Conservation (phyloP, 2,888 invertebrate species). For the Erebia aethiops region DNA sequence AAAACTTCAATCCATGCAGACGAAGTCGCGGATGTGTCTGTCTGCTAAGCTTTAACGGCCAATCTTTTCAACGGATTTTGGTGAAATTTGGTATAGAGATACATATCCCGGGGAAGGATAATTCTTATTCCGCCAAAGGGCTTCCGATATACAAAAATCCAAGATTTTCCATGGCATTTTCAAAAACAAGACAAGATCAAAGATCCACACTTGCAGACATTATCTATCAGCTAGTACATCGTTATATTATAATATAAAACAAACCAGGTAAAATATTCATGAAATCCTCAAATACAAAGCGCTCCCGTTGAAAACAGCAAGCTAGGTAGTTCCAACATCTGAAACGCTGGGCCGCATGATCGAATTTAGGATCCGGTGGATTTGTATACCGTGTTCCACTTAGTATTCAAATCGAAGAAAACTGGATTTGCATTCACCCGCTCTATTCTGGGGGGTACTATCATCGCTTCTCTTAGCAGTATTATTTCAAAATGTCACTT, state of each 20-base stretch:
- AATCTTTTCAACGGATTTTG: no score
- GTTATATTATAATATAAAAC: background rate
- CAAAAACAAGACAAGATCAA: no score
- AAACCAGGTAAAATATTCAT: background rate
- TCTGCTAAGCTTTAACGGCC: no score
- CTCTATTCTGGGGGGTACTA: background rate
- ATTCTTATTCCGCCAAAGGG: no score
- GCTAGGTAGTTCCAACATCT: constrained; percentile 11
- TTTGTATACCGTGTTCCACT: constrained; percentile 21
- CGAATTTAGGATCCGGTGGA: constrained; percentile 11
- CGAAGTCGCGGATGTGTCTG: background rate
- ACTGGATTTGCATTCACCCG: constrained; percentile 13
- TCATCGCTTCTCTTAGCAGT: no score
- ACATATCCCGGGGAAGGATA: no score
- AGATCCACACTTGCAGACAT: no score
- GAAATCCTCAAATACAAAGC: background rate
- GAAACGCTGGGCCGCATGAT: constrained; percentile 10
- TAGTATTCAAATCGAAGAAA: constrained; percentile 28
- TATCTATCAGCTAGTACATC: background rate
- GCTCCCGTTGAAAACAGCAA: background rate
- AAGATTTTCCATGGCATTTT: no score
- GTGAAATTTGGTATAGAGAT: no score
- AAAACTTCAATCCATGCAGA: background rate
- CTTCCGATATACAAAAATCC: no score
- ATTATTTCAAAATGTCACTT: no score